phyloP scores from a whole-genome alignment of 2,888 invertebrate species.

The Cyclophora punctaria region DNA sequence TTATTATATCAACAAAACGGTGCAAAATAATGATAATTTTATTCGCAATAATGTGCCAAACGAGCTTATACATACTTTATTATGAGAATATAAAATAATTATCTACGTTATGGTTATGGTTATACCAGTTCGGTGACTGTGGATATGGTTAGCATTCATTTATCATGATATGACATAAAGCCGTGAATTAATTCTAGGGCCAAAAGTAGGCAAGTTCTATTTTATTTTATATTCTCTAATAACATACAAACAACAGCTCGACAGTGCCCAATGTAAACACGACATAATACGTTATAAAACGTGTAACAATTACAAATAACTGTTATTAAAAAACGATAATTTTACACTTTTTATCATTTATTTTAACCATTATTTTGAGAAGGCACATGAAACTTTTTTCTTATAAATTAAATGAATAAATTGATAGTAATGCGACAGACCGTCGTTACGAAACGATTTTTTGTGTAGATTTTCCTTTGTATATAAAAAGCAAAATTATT shows the following conservation, averaged over 20 bases:
- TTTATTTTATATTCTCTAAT: slow-evolving; percentile 9
- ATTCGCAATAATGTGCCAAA: slow-evolving; percentile 9
- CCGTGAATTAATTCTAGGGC: no score
- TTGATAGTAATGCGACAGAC: slow-evolving; percentile 9
- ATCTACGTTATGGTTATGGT: no score
- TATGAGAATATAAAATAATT: slow-evolving; percentile 1
- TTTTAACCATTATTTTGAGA: slow-evolving; percentile 61
- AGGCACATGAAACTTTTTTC: slow-evolving; percentile 66
- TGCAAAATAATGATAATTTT: slow-evolving; percentile 15
- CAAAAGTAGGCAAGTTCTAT: background rate
- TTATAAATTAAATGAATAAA: slow-evolving; percentile 44
- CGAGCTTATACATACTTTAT: slow-evolving; percentile 1
- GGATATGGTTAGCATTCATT: no score
- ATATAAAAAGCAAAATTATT: slow-evolving; percentile 26
- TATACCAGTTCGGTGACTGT: no score
- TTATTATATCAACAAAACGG: slow-evolving; percentile 12
- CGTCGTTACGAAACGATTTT: no score
- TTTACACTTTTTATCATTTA: slow-evolving; percentile 33
- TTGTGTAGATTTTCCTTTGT: background rate
- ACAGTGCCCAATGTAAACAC: slow-evolving; percentile 48
- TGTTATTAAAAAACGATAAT: slow-evolving; percentile 59
- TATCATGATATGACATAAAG: no score
- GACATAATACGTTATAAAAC: slow-evolving; percentile 46
- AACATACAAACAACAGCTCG: slow-evolving; percentile 26
- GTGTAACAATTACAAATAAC: slow-evolving; percentile 59